phyloP scores from a whole-genome alignment of 92 coral and sea anemone species.

The Palythoa grandis region DNA sequence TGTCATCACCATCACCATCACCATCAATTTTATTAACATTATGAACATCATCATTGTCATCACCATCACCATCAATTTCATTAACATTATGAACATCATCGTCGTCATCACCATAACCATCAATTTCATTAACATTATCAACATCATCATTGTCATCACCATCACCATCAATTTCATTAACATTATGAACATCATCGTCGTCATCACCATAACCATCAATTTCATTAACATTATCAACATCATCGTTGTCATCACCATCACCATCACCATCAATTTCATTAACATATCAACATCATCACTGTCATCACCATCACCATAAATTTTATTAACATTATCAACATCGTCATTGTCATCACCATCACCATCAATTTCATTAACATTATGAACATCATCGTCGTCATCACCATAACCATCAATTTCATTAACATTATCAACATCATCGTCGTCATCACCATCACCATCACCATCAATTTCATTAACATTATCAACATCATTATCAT shows the following conservation, averaged over 20 bases:
- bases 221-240: background rate
- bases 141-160: background rate
- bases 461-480: background rate
- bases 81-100: too few species aligned
- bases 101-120: background rate
- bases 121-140: background rate
- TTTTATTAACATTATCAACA: background rate
- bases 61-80: background rate
- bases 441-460: background rate
- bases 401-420: background rate
- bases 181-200: background rate
- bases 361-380: background rate
- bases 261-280: background rate
- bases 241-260: background rate
- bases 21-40: background rate
- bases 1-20: background rate
- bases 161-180: background rate
- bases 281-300: background rate
- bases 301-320: background rate
- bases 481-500: background rate
- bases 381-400: background rate
- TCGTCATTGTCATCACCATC: background rate
- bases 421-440: background rate
- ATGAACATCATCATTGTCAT: background rate
- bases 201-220: too few species aligned